A percentile compares a stretch with the other conserved stretches of the same genome.
Evolutionary conservation across 2,113 vertebrate species (phyloP).

Genomic region (Dromas ardeola): DNA sequence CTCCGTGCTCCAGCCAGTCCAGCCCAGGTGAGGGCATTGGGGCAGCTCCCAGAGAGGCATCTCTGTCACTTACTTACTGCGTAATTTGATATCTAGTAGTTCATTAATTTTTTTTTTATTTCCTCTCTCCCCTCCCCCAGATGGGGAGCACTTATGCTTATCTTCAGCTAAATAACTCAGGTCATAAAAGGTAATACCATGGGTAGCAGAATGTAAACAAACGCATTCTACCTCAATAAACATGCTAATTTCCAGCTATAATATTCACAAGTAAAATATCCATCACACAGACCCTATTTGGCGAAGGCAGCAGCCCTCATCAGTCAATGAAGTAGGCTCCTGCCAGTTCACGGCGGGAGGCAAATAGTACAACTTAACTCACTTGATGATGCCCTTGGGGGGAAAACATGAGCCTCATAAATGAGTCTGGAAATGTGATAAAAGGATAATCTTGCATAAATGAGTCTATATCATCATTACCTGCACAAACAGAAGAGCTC

Average conservation of each 20-base stretch:
- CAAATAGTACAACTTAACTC: slow-evolving; percentile 87
- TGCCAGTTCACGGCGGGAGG: slow-evolving; percentile 84
- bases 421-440: slow-evolving; percentile 85
- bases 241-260: slow-evolving; percentile 88
- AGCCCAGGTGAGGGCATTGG: background rate
- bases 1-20: background rate
- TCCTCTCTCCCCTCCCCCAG: slow-evolving; percentile 37
- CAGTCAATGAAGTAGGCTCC: slow-evolving; percentile 82
- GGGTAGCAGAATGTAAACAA: slow-evolving; percentile 89
- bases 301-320: slow-evolving; percentile 84
- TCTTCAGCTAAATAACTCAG: slow-evolving; percentile 78
- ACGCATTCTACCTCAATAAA: slow-evolving; percentile 89
- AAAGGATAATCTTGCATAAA: slow-evolving; percentile 88
- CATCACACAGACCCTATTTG: slow-evolving; percentile 86
- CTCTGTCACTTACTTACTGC: slow-evolving; percentile 53
- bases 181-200: slow-evolving; percentile 86
- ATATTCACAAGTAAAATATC: slow-evolving; percentile 87
- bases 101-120: slow-evolving; percentile 66
- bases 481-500: slow-evolving; percentile 67
- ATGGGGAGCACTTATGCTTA: slow-evolving; percentile 65
- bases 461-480: slow-evolving; percentile 80
- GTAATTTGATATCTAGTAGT: slow-evolving; percentile 61
- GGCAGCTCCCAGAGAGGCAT: background rate
- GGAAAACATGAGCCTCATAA: slow-evolving; percentile 81
- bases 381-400: slow-evolving; percentile 85